These are phyloP conservation scores for Limonius californicus DNA, from an alignment of 1,140 invertebrate genomes.

Conservation along the genomic window DNA sequence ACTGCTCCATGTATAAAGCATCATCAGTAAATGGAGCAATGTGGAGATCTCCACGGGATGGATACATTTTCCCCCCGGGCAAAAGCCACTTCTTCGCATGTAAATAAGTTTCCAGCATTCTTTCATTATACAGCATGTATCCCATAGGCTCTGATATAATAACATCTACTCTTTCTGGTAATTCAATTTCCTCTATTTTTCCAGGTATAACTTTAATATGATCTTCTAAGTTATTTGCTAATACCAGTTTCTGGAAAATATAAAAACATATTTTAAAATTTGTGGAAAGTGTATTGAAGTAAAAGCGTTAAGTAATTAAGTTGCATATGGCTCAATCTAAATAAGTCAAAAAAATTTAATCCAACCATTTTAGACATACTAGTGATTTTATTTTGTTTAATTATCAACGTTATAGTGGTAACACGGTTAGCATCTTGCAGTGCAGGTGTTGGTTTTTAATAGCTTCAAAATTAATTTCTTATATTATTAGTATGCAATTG, in stretches of 20 bases:
- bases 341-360: too few species aligned
- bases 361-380: too few species aligned
- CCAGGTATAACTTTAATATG: constrained; percentile 91
- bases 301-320: too few species aligned
- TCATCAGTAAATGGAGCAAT: constrained; percentile 99
- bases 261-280: too few species aligned
- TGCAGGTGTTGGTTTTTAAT: too few species aligned
- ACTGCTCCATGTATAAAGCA: constrained; percentile 96
- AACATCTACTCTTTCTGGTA: constrained; percentile 93
- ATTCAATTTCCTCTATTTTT: constrained; percentile 97
- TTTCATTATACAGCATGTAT: constrained; percentile 99
- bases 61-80: constrained; percentile 93
- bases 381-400: too few species aligned
- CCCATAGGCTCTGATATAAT: constrained; percentile 99
- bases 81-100: constrained; percentile 98
- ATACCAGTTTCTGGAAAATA: constrained; percentile 67
- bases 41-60: constrained; percentile 92
- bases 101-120: constrained; percentile 98
- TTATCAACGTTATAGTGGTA: too few species aligned
- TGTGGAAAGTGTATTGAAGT: too few species aligned
- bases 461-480: too few species aligned
- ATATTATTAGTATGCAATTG: too few species aligned
- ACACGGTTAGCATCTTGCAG: too few species aligned
- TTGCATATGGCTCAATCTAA: too few species aligned
- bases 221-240: constrained; percentile 82